Percentiles rank a stretch among this genome's conserved stretches.
These are phyloP conservation scores for Pegea sp. DNA, from an alignment of 23 tunicate genomes.

Conservation along the genomic window DNA sequence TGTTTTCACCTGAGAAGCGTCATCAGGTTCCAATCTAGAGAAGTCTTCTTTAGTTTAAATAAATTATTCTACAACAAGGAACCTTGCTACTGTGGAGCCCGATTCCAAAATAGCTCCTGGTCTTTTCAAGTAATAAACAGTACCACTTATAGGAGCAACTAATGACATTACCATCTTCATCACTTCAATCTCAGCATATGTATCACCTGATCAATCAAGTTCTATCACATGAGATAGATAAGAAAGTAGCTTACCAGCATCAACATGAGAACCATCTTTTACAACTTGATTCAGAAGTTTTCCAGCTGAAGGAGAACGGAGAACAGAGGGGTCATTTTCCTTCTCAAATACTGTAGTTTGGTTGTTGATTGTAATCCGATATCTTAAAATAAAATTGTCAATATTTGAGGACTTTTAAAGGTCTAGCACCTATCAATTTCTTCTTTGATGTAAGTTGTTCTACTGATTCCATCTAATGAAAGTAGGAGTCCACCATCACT, in stretches of 20 bases:
- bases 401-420: neutral
- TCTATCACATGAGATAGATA: neutral
- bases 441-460: constrained; percentile 85
- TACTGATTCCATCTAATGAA: constrained; percentile 65
- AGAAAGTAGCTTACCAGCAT: constrained; percentile 11
- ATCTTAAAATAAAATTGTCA: too few species aligned
- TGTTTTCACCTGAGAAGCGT: constrained; percentile 28
- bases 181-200: constrained; percentile 86
- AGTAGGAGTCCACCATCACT: constrained; percentile 73
- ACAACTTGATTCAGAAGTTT: constrained; percentile 61
- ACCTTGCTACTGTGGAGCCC: constrained; percentile 78
- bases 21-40: constrained; percentile 52
- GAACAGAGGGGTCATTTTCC: constrained; percentile 85
- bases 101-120: constrained; percentile 83
- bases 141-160: constrained; percentile 53
- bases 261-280: constrained; percentile 70
- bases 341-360: constrained; percentile 81
- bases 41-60: constrained; percentile 2
- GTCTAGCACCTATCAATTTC: constrained; percentile 76
- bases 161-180: constrained; percentile 99
- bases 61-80: neutral
- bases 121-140: constrained; percentile 64
- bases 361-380: constrained; percentile 93
- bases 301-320: constrained; percentile 87
- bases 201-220: constrained; percentile 17